These are phyloP conservation scores for Chamaea fasciata DNA, from an alignment of 2,113 vertebrate genomes.

Conservation along the genomic window DNA sequence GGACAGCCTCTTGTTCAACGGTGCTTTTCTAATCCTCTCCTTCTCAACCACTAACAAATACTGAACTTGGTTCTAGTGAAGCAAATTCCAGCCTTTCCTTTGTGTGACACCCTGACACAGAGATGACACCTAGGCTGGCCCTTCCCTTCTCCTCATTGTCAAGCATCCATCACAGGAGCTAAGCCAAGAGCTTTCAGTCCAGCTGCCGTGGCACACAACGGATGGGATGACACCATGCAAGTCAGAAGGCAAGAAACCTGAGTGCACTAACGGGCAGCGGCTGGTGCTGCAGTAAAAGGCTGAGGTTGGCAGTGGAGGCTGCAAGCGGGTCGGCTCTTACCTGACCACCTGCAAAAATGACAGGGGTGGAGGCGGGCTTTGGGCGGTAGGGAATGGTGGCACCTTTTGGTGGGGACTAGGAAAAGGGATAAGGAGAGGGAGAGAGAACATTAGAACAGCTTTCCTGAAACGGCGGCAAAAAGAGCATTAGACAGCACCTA, in stretches of 20 bases:
- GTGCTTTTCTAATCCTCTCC: neutral
- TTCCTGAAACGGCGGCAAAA: slow-evolving; percentile 61
- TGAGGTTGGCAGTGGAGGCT: slow-evolving; percentile 90
- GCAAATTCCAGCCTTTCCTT: neutral
- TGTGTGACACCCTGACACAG: neutral
- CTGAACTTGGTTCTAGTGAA: neutral
- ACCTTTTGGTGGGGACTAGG: slow-evolving; percentile 98
- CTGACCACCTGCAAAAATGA: slow-evolving; percentile 99
- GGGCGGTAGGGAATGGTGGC: slow-evolving; percentile 98
- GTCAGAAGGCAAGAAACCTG: slow-evolving; percentile 93
- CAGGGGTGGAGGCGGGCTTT: slow-evolving; percentile 97
- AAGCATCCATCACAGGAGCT: neutral
- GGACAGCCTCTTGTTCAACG: neutral
- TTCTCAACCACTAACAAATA: neutral
- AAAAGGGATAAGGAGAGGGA: slow-evolving; percentile 83
- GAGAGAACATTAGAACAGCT: slow-evolving; percentile 81
- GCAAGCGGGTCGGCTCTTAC: slow-evolving; percentile 94
- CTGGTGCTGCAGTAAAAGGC: slow-evolving; percentile 94
- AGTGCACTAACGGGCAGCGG: slow-evolving; percentile 99
- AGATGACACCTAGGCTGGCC: neutral
- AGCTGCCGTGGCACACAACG: neutral
- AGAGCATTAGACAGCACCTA: slow-evolving; percentile 53
- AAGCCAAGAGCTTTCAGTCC: slow-evolving; percentile 60
- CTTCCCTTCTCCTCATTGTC: neutral
- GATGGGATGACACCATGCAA: slow-evolving; percentile 72